Percentiles rank a stretch among this genome's conserved stretches.
Conservation (phyloP, 2,113 vertebrate genomes). For the Oncorhynchus clarkii region DNA sequence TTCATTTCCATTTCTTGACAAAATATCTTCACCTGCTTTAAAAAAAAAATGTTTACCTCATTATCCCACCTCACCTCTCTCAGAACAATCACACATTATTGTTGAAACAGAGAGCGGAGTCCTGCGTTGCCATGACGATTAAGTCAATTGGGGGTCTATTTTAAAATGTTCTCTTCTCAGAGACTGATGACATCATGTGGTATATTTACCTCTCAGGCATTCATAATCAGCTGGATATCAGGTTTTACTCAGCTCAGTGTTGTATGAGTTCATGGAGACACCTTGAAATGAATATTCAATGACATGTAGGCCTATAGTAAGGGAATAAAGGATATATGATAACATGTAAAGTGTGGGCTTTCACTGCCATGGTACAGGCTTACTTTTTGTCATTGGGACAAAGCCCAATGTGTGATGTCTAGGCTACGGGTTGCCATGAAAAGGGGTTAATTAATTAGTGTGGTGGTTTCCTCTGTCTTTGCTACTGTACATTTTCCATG, state of each 20-base stretch:
- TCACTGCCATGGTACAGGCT: neutral
- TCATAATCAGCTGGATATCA: neutral
- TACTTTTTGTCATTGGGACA: conserved; percentile 1
- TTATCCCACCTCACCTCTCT: neutral
- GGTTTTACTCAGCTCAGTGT: neutral
- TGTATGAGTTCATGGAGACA: neutral
- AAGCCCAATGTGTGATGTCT: neutral
- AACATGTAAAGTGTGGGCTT: neutral
- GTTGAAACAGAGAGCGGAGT: neutral
- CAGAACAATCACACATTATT: conserved; percentile 3
- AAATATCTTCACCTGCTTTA: too few relatives aligned
- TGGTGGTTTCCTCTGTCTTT: neutral
- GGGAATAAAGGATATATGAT: neutral
- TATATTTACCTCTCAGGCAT: neutral
- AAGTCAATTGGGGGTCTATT: neutral
- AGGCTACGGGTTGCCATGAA: neutral
- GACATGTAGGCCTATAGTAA: too few relatives aligned
- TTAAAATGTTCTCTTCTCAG: neutral
- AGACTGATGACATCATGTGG: neutral
- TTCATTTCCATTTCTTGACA: neutral
- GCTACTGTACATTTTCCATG: neutral
- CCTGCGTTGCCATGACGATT: neutral
- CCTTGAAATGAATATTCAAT: neutral
- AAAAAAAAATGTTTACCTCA: neutral
- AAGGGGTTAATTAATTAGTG: neutral